Base-by-base conservation (phyloP, 1,140 invertebrate genomes). In the Caenorhabditis remanei region DNA sequence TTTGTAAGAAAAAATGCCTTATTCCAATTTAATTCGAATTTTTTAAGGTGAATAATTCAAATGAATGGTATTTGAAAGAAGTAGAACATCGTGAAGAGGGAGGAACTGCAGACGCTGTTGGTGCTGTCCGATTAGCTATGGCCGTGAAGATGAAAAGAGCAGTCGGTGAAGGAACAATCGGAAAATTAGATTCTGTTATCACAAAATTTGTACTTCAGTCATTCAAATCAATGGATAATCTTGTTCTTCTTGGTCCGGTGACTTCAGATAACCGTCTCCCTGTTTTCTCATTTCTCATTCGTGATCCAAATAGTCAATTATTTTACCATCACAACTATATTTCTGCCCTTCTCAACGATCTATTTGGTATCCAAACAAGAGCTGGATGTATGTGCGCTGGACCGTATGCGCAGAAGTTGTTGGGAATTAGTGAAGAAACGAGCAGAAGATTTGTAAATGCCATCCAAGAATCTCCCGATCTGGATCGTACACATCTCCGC, bases 311-410 rank as follows among this genome's bases (percentile, higher is more conserved):
- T 0, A 93, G 91, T 83, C 96, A 96, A 7, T 95, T 95, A 3
- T 97, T 96, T 91, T 94, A 97, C 0, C 97, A 98, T 93, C 96
- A 97, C 91, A 97, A 97, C 93, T 97, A 96, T 93, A 95, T 97
- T 0, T 95, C 95, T 90, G 95, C 96, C 3, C 94, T 97, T 0
- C 94, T 98, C 5, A 98, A 97, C 90, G 97, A 98, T 91, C 94
- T 98, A 13, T 97, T 97, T 92, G 97, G 97, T 0, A 96, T 98
- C 58, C 96, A 97, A 93, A 95, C 96, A 0, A 94, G 96, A 89
- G 96, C 96, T 11, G 96, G 96, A 1, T 96, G 96, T 93, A 95
- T 95, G 1, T 96, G 96, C 93, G 95, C 96, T 56, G 95, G 96
- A 63, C 95, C 95, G 83, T 97, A 97, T 92, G 96, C 96, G 11